Evolutionary conservation across 1,140 invertebrate species (phyloP).

Genomic region (Drosophila subpulchrella): DNA sequence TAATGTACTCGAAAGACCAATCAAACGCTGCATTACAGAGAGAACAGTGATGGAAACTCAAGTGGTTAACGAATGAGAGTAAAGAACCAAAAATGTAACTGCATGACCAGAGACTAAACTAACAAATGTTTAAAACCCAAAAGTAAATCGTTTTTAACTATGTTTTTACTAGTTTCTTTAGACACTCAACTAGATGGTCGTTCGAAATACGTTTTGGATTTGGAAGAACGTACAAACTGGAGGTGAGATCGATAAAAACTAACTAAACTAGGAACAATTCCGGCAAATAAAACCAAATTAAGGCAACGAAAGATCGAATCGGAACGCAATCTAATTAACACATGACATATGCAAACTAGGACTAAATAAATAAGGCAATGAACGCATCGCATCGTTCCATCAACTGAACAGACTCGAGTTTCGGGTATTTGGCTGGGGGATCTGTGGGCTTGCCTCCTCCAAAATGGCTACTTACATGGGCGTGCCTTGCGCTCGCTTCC

Average conservation of each 20-base stretch:
- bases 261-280: constrained; percentile 37
- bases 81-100: constrained; percentile 35
- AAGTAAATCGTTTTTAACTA: constrained; percentile 28
- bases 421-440: constrained; percentile 13
- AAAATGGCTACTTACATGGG: constrained; percentile 86
- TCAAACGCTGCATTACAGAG: constrained; percentile 74
- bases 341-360: constrained; percentile 70
- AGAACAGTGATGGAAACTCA: constrained; percentile 36
- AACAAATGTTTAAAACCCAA: constrained; percentile 53
- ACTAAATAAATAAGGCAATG: constrained; percentile 61
- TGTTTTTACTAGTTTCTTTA: constrained; percentile 52
- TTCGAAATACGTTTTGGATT: constrained; percentile 48
- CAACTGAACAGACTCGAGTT: constrained; percentile 38
- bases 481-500: constrained; percentile 85
- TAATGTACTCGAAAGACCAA: constrained; percentile 64
- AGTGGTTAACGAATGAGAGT: constrained; percentile 17
- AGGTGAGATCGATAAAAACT: constrained; percentile 47
- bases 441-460: constrained; percentile 42
- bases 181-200: constrained; percentile 63
- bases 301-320: constrained; percentile 15
- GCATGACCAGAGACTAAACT: constrained; percentile 79
- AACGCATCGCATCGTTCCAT: constrained; percentile 40
- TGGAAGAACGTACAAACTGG: constrained; percentile 56
- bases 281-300: constrained; percentile 33
- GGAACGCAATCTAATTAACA: constrained; percentile 37